Evolutionary conservation across 2,797 vertebrate genomes (phyloP).

Genomic region (Borostomias antarcticus): DNA sequence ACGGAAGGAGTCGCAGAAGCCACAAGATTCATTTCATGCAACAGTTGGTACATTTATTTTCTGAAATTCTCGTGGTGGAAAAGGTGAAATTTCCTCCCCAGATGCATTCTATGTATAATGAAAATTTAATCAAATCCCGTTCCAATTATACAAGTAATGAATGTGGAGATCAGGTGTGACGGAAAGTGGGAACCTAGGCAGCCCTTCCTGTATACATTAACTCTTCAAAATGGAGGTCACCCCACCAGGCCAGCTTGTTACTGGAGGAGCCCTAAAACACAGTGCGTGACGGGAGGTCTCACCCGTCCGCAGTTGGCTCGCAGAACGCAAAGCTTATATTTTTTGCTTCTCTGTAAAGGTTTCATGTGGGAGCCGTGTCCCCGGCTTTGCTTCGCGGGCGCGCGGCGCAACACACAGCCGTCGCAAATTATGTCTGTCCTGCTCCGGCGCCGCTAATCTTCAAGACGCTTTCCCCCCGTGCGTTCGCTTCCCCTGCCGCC

Average conservation of each 20-base stretch:
- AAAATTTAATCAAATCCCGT: conserved; percentile 68
- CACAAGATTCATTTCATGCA: conserved; percentile 58
- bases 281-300: conserved; percentile 41
- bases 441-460: conserved; percentile 39
- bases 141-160: conserved; percentile 71
- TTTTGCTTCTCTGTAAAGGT: conserved; percentile 53
- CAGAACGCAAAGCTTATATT: conserved; percentile 57
- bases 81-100: conserved; percentile 25
- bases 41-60: conserved; percentile 44
- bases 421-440: conserved; percentile 48
- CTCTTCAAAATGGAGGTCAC: conserved; percentile 61
- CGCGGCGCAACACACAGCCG: conserved; percentile 38
- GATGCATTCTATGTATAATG: conserved; percentile 61
- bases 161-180: conserved; percentile 62
- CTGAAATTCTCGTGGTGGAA: conserved; percentile 28
- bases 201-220: conserved; percentile 58
- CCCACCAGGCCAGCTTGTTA: conserved; percentile 39
- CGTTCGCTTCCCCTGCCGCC: not conserved
- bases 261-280: conserved; percentile 51
- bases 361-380: conserved; percentile 46
- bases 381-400: conserved; percentile 33
- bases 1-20: conserved; percentile 31
- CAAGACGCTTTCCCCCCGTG: conserved; percentile 18
- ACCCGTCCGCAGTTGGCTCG: conserved; percentile 52
- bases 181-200: conserved; percentile 53